Base-by-base conservation (phyloP, 2,888 invertebrate genomes). In the Parthenolecanium corni region DNA sequence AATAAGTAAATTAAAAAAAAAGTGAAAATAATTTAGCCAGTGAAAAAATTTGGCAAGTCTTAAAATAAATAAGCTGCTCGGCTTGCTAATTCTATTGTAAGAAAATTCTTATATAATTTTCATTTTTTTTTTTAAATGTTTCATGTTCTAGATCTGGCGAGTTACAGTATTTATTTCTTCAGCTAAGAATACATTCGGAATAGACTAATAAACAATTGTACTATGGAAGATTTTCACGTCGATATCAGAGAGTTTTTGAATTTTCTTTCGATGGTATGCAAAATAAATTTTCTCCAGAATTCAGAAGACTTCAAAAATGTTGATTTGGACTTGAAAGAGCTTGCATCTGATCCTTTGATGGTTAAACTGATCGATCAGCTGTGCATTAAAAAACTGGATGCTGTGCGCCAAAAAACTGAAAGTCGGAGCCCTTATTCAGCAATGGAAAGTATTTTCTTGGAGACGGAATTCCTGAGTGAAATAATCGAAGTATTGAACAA, bases 401-500 rank as follows among this genome's bases (percentile, higher is more conserved):
- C 4, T 31, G 5, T 6, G 31, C 47, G 24, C 25, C 11, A 38
- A 46, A 57, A 54, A 31, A 31, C 9, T 31, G 31, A 31, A 9
- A 31, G 9, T 31, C 31, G 31, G 31, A 6, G 31, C n/a, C 42
- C 3, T 24, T 21, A 42, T n/a, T n/a, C 2, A n/a, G 16, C 16
- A 23, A 11, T 6, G 38, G 42, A 42, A 21, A 40, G 6, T n/a
- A n/a, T n/a, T n/a, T n/a, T n/a, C n/a, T n/a, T 16, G 16, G 51
- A 61, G 4, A 21, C 36, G 11, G 61, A 61, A 40, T 31, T 38
- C 40, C 40, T 61, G n/a, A 40, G 20, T 11, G 49, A 51, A 23
- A 38, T 61, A n/a, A 23, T 61, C 23, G 38, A 51, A 51, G 16
- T 68, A 52, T 64, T 71, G 70, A 75, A 74, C 72, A 75, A 68